Percentiles rank a stretch among this genome's conserved stretches.
Conservation (phyloP, 2,113 vertebrate genomes). For the Carettochelys insculpta region DNA sequence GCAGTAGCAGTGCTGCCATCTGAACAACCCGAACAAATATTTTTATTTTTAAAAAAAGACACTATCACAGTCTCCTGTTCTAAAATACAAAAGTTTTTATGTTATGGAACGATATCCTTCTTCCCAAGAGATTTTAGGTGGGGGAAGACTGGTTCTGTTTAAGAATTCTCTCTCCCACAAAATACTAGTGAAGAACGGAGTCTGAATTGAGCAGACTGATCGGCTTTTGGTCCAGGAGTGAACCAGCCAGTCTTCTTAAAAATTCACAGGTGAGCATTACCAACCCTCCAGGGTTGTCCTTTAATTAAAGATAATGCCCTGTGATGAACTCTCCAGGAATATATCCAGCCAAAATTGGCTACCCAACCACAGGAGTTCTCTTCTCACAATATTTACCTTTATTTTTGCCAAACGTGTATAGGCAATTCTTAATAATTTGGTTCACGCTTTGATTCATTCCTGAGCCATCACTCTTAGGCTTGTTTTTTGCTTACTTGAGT, state of each 20-base stretch:
- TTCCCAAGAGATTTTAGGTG: neutral
- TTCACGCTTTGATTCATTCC: neutral
- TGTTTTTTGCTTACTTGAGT: neutral
- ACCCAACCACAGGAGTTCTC: neutral
- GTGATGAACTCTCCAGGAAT: too few relatives aligned
- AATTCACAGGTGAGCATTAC: neutral
- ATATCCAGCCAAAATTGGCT: too few relatives aligned
- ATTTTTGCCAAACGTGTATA: neutral
- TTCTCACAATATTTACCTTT: neutral
- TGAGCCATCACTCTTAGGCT: neutral
- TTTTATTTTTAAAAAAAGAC: neutral
- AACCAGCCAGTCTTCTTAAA: neutral
- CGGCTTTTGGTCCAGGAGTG: neutral
- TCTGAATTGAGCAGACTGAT: neutral
- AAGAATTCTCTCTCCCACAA: neutral
- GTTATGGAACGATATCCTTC: neutral
- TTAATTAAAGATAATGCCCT: too few relatives aligned
- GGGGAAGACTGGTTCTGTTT: neutral
- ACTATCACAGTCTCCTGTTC: neutral
- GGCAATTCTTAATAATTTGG: neutral
- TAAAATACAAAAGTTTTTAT: neutral
- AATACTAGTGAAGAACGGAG: neutral
- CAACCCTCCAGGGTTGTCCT: too few relatives aligned
- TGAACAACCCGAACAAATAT: neutral
- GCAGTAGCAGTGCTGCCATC: neutral